Base-by-base conservation (phyloP, 1,140 invertebrate species). In the Amyelois transitella region DNA sequence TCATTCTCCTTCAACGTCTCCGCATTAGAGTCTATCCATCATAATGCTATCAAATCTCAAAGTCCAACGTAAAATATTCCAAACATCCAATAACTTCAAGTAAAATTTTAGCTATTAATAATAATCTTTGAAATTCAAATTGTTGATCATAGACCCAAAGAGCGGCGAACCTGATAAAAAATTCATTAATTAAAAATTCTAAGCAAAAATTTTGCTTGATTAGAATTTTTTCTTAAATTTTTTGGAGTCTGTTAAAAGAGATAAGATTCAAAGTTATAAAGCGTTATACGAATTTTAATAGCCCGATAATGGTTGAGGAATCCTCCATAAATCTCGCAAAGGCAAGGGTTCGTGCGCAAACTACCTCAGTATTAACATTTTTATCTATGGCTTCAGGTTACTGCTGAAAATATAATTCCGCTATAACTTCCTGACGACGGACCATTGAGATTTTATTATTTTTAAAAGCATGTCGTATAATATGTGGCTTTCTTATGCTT, bases 301-400 rank as follows among this genome's bases (percentile, higher is more conserved):
- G 53, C 52, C 55, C 51, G 43, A 56, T 62, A 59, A 52, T 63
- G 51, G 19, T 18, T 55, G 61, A 55, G 66, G 66, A 69, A 75
- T 72, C 56, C 47, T 10, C 49, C 48, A 69, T 72, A 66, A 74
- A 69, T 68, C 61, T 64, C 50, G 18, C 50, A 65, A 60, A 66
- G 58, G 65, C 58, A 67, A 65, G 62, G 67, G 62, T 62, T 70
- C 58, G 58, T 28, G 45, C 43, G 52, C 60, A 64, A 62, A 62
- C 59, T 62, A 62, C 50, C 56, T 57, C 48, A 18, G 52, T 25
- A 56, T 66, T 59, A 62, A 62, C 58, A 57, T 62, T 64, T 69
- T 61, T 58, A 62, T 60, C 38, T 58, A 49, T 58, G 19, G 19
- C 55, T 52, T 60, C 22, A 22, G 53, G 49, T 53, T 53, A 60